Evolutionary conservation across 1,140 invertebrate genomes (phyloP), one percentile per base, ranked within the genome.

Genomic region (Elymnias hypermnestra): DNA sequence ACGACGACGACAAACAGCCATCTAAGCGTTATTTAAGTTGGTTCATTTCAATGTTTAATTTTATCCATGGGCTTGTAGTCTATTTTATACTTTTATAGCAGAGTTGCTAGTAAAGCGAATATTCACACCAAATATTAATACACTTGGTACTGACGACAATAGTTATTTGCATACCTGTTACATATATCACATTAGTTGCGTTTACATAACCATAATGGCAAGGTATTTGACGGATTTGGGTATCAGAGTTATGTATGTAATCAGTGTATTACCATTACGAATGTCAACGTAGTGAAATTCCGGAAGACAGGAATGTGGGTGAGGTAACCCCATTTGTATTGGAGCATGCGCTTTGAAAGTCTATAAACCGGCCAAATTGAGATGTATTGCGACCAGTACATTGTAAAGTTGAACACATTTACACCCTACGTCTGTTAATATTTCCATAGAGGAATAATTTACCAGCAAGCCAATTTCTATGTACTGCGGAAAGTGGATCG

Each of bases 331-430:
- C 63, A 74, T 74, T 81, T 61, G 65, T 57, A 55, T 58, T 29
- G 61, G 75, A 65, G 76, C 78, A 83, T 77, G 75, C 75, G 75
- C 78, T 49, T 55, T 69, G n/a, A n/a, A n/a, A n/a, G n/a, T n/a
- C n/a, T n/a, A n/a, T n/a, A n/a, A n/a, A n/a, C n/a, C n/a, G n/a
- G n/a, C n/a, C n/a, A 41, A 72, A 66, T 76, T 50, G 55, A 57
- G 52, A 63, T 57, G 62, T 9, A 4, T 19, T 0, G 26, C 39
- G 10, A 9, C 12, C 25, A 28, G 0, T 10, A 23, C 7, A 9
- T 15, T 40, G 38, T 18, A 9, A 40, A 8, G 10, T 18, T 26
- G 26, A 40, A 13, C 13, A 18, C 14, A 22, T 40, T 40, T 40
- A 18, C 12, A 40, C 25, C 10, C 14, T 26, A 29, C 10, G 26